Conservation (phyloP, 1,140 invertebrate species). For the Diachasma alloeum region DNA sequence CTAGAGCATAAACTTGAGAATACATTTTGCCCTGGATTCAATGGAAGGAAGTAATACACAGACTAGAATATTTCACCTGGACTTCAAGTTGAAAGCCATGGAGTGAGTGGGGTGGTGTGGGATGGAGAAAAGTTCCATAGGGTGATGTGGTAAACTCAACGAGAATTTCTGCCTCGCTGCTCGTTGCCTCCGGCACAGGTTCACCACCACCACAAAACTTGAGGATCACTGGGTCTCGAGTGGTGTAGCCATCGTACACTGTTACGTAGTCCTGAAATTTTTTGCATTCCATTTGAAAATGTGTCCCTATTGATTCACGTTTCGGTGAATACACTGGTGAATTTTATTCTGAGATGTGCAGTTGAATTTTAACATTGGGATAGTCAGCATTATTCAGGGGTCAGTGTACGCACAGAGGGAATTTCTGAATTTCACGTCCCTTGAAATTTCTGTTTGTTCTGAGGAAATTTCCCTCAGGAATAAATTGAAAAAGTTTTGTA, state of each 20-base stretch:
- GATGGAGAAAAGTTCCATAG: slow-evolving; percentile 85
- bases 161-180: slow-evolving; percentile 84
- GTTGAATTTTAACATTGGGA: too few relatives aligned
- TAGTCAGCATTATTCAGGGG: background rate
- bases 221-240: slow-evolving; percentile 84
- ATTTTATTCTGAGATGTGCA: too few relatives aligned
- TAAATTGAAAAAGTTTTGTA: too few relatives aligned
- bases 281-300: too few relatives aligned
- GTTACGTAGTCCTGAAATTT: slow-evolving; percentile 80
- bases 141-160: slow-evolving; percentile 91
- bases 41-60: background rate
- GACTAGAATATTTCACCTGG: slow-evolving; percentile 66
- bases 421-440: too few relatives aligned
- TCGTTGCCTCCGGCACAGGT: slow-evolving; percentile 81
- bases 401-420: too few relatives aligned
- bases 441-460: too few relatives aligned
- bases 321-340: too few relatives aligned
- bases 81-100: slow-evolving; percentile 90
- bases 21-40: background rate
- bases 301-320: too few relatives aligned
- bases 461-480: too few relatives aligned
- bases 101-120: slow-evolving; percentile 76
- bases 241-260: slow-evolving; percentile 90
- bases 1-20: background rate
- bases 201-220: slow-evolving; percentile 90